Percentiles rank a stretch among this genome's conserved stretches.
Evolutionary conservation across 2,113 vertebrate species (phyloP).

Genomic region (Gasterosteus nipponicus): DNA sequence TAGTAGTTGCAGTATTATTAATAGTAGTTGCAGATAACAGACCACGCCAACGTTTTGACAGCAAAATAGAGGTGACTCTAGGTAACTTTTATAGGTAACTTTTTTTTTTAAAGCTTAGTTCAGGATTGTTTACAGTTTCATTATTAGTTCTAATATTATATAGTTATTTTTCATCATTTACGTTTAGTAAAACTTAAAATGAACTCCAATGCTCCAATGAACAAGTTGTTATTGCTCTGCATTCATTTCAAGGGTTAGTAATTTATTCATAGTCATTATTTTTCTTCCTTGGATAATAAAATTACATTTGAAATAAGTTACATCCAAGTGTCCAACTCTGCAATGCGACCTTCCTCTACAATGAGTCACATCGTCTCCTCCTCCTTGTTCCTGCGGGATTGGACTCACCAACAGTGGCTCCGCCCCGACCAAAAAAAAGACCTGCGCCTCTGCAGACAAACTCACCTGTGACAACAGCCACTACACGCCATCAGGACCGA

Average conservation of each 20-base stretch:
- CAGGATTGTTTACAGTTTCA: background rate
- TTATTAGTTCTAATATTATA: background rate
- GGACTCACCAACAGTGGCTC: slow-evolving; percentile 43
- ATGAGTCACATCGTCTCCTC: slow-evolving; percentile 60
- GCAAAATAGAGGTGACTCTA: background rate
- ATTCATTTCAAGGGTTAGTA: no score
- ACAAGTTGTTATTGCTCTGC: background rate
- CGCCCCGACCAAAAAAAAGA: slow-evolving; percentile 48
- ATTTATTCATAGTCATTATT: background rate
- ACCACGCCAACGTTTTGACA: background rate
- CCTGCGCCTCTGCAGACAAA: slow-evolving; percentile 37
- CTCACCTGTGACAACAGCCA: slow-evolving; percentile 66
- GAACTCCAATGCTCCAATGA: background rate
- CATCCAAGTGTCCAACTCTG: background rate
- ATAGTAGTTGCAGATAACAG: background rate
- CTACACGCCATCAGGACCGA: slow-evolving; percentile 18
- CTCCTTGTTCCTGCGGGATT: slow-evolving; percentile 45
- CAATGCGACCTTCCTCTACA: background rate
- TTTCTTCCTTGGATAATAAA: background rate
- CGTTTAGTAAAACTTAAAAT: background rate
- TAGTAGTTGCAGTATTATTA: no score
- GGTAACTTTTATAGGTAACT: background rate
- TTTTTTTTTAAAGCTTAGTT: background rate
- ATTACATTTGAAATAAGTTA: background rate
- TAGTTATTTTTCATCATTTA: background rate